Base-by-base conservation (phyloP, 2,888 invertebrate genomes). In the Dicycla oo region DNA sequence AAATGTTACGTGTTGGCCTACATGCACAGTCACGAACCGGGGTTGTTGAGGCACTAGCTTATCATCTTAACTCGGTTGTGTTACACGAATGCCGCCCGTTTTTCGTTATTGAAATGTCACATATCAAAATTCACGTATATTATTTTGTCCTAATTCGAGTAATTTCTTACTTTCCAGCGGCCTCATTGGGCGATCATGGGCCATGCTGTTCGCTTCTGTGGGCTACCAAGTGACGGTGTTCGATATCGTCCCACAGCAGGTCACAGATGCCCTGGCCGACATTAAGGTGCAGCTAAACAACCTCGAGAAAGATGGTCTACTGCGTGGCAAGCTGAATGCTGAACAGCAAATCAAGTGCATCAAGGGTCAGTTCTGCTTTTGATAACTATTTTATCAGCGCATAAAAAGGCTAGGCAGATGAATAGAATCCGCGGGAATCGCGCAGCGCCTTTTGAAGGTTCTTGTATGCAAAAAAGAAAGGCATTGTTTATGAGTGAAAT, bases 171-270 rank as follows among this genome's bases (percentile, higher is more conserved):
- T 58, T 80, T 84, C 92, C 92, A 99, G 99, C 92, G 99, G 99
- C 4, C 96, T 99, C 67, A 99, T 99, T 87, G 99, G 99, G 4
- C 97, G 98, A 70, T 99, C 99, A 87, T 99, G 99, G 99, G 98
- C 99, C 0, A 99, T 99, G 99, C 96, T 99, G 49, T 99, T 99
- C 93, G 99, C 99, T 0, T 97, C 98, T 13, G 98, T 98, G 8
- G 99, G 99, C 15, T 99, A 99, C 92, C 96, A 97, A 90, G 99
- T 99, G 43, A 96, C 96, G 20, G 96, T 99, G 63, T 99, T 97
- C 91, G 99, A 99, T 89, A 97, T 98, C 66, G 95, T 98, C 51
- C 96, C 97, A 1, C 96, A 97, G 80, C 98, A 98, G 93, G 97
- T 99, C 38, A 93, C 97, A 18, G 96, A 96, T 63, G 98, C 99